Base-by-base conservation (phyloP, 2,797 vertebrate genomes). In the Gymnothorax reevesii region DNA sequence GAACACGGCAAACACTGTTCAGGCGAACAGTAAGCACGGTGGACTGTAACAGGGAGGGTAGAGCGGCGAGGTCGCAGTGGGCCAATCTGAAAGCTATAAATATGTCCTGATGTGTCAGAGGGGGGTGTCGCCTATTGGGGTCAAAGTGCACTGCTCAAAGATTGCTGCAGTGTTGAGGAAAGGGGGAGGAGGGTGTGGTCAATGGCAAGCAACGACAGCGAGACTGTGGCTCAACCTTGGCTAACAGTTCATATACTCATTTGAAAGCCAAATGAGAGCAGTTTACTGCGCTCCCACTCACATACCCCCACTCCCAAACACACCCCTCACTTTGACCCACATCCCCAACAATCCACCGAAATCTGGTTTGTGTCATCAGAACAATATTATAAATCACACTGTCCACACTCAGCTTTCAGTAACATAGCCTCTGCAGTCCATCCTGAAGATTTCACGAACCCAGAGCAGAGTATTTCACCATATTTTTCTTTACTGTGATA, bases 321-420 rank as follows among this genome's bases (percentile, higher is more conserved):
- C 59, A 15, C n/a, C 66, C 22, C 62, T n/a, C 59, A n/a, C 66
- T 5, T 22, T 8, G 2, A 27, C 71, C 71, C 33, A 49, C 27
- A 10, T 75, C 4, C 25, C 27, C 25, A 75, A 42, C 13, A 4
- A 42, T 17, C 10, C 71, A 49, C 9, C 62, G 20, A n/a, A 80
- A 84, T 85, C 88, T 52, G 86, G 82, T 87, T 84, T 87, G 88
- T 77, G 83, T 57, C 17, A 57, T 64, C 88, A 88, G 86, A 84
- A 88, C 86, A 92, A 90, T 57, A 54, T 87, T 85, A 90, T 91
- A 92, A 91, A 91, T 93, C 88, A 92, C 80, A 88, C 57, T 86
- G 88, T 86, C 86, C 87, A 85, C 73, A 7, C n/a, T 84, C 84
- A 84, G 73, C 86, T 87, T 87, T 42, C 87, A 86, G 84, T 52